Evolutionary conservation across 2,888 invertebrate species (phyloP).

Genomic region (Tridacna gigas): DNA sequence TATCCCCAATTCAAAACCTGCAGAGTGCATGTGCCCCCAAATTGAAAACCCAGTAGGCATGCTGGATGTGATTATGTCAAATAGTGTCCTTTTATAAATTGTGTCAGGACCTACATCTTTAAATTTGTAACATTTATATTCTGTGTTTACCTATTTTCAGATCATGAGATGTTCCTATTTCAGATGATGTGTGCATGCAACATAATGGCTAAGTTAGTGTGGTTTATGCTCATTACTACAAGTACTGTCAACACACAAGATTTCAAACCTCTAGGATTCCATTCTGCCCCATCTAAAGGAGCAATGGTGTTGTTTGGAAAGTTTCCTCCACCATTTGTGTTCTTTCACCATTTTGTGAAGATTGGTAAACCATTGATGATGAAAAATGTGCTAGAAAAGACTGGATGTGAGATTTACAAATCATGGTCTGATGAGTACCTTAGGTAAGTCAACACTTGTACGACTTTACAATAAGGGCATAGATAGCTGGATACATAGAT

Average conservation of each 20-base stretch:
- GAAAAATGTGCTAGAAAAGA: constrained; percentile 71
- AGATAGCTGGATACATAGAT: too few relatives aligned
- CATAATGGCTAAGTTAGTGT: neutral
- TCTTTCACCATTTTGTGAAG: constrained; percentile 77
- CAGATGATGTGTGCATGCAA: neutral
- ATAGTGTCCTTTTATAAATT: too few relatives aligned
- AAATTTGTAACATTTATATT: too few relatives aligned
- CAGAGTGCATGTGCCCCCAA: too few relatives aligned
- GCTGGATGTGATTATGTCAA: too few relatives aligned
- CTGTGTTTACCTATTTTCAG: too few relatives aligned
- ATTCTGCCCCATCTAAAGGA: constrained; percentile 65
- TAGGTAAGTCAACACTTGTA: constrained; percentile 57
- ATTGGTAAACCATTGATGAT: constrained; percentile 76
- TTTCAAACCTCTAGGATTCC: constrained; percentile 70
- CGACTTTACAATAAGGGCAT: too few relatives aligned
- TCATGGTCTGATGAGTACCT: constrained; percentile 80
- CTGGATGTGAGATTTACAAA: constrained; percentile 70
- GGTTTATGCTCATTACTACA: neutral
- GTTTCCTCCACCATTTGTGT: constrained; percentile 75
- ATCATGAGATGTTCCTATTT: neutral
- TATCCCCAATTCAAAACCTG: too few relatives aligned
- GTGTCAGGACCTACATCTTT: too few relatives aligned
- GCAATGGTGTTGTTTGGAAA: constrained; percentile 71
- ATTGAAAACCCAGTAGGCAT: too few relatives aligned
- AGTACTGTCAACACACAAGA: neutral